phyloP scores from a whole-genome alignment of 1,140 invertebrate genomes.

The Pantala flavescens region DNA sequence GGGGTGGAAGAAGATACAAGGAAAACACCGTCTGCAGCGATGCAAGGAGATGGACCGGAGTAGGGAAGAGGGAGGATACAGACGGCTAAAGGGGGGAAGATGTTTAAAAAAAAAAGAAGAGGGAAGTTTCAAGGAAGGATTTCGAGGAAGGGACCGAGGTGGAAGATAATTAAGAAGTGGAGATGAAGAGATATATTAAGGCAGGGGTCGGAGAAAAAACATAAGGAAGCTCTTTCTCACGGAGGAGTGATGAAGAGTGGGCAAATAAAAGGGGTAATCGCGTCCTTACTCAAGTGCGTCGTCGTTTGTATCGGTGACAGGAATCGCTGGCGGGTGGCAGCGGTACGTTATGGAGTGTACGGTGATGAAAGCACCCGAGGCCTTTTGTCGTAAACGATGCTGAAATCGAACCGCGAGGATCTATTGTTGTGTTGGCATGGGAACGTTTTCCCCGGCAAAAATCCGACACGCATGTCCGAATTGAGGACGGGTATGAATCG shows the following conservation, averaged over 20 bases:
- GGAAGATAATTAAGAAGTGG: background rate
- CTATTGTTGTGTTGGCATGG: too few relatives aligned
- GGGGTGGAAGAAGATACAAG: too few relatives aligned
- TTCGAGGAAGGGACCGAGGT: background rate
- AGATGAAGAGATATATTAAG: too few relatives aligned
- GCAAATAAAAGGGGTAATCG: background rate
- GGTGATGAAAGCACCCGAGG: background rate
- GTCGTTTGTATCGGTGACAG: background rate
- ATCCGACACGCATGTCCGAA: too few relatives aligned
- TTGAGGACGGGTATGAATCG: too few relatives aligned
- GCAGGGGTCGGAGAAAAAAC: background rate
- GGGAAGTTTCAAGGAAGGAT: background rate
- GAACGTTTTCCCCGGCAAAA: too few relatives aligned
- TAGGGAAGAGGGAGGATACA: background rate
- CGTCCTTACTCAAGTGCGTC: background rate
- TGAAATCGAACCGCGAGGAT: background rate
- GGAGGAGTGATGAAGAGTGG: background rate
- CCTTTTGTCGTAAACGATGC: conserved; percentile 3
- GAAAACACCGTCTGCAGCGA: too few relatives aligned
- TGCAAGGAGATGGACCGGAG: too few relatives aligned
- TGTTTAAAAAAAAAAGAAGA: background rate
- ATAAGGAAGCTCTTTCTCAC: background rate
- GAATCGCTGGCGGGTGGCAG: background rate
- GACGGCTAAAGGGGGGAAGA: background rate
- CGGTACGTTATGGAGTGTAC: background rate